phyloP scores from a whole-genome alignment of 2,113 vertebrate species.

The Mesocricetus auratus region DNA sequence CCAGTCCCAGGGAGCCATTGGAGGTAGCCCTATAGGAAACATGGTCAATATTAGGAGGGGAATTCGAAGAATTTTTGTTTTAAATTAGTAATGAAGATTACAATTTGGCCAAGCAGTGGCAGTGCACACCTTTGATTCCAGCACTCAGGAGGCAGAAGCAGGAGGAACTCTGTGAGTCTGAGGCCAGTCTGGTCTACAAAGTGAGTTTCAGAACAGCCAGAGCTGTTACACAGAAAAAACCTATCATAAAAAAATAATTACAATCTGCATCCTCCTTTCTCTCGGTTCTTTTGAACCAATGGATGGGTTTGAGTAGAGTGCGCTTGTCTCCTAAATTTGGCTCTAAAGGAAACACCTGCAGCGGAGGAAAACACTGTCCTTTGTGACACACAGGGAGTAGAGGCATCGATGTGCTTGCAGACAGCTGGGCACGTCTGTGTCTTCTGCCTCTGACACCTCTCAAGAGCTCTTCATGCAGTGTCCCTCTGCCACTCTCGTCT shows the following conservation, averaged over 20 bases:
- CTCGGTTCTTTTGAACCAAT: slow-evolving; percentile 24
- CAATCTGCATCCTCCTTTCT: neutral
- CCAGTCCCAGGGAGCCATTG: neutral
- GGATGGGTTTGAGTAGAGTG: neutral
- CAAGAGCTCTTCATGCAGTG: neutral
- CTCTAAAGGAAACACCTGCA: slow-evolving; percentile 75
- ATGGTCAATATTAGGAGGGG: neutral
- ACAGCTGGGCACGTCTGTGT: neutral
- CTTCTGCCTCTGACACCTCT: neutral
- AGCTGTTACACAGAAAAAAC: too few species aligned
- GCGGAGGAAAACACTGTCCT: neutral
- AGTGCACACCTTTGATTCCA: too few species aligned
- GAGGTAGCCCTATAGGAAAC: neutral
- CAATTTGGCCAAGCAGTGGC: too few species aligned
- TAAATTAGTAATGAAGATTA: neutral
- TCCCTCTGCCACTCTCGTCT: neutral
- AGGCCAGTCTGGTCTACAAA: too few species aligned
- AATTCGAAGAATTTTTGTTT: neutral
- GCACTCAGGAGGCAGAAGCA: too few species aligned
- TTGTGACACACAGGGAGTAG: neutral
- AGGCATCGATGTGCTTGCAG: neutral
- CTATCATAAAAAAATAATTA: neutral
- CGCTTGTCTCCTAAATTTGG: slow-evolving; percentile 65
- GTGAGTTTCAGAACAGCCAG: too few species aligned
- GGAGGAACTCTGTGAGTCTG: too few species aligned